Evolutionary conservation across 2,797 vertebrate species (phyloP).

Genomic region (Sphenopsis melanotis): DNA sequence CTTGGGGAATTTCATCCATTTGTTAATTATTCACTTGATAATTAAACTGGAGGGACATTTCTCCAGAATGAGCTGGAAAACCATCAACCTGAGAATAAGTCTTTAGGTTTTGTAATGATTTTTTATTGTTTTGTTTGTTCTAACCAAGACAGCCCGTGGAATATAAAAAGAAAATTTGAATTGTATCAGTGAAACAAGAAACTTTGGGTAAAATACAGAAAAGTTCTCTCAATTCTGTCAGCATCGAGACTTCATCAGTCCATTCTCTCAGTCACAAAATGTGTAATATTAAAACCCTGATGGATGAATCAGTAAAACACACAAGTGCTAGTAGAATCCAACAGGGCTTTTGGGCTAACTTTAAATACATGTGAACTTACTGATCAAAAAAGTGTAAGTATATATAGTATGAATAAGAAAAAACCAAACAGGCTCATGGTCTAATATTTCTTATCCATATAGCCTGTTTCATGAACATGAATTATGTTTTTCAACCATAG

Average conservation of each 20-base stretch:
- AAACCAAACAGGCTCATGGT: rapidly evolving
- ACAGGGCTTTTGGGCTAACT: neutral
- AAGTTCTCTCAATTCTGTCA: neutral
- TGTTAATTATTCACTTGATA: neutral
- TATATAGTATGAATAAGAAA: neutral
- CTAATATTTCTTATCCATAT: neutral
- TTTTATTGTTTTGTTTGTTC: neutral
- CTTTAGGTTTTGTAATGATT: neutral
- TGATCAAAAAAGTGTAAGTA: neutral
- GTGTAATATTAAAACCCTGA: neutral
- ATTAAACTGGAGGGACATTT: neutral
- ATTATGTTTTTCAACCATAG: neutral
- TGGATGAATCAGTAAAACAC: neutral
- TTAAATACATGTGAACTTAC: neutral
- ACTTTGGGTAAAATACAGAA: neutral
- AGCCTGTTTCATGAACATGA: neutral
- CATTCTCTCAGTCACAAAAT: neutral
- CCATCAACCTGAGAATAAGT: neutral
- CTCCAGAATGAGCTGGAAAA: neutral
- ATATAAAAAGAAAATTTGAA: neutral
- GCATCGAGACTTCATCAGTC: neutral
- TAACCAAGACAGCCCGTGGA: neutral
- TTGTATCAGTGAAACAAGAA: neutral
- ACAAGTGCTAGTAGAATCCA: neutral
- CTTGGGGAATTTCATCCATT: neutral